Percentiles rank a stretch among this genome's conserved stretches.
Evolutionary conservation across 2,113 vertebrate genomes (phyloP).

Genomic region (Cryptotis parvus): DNA sequence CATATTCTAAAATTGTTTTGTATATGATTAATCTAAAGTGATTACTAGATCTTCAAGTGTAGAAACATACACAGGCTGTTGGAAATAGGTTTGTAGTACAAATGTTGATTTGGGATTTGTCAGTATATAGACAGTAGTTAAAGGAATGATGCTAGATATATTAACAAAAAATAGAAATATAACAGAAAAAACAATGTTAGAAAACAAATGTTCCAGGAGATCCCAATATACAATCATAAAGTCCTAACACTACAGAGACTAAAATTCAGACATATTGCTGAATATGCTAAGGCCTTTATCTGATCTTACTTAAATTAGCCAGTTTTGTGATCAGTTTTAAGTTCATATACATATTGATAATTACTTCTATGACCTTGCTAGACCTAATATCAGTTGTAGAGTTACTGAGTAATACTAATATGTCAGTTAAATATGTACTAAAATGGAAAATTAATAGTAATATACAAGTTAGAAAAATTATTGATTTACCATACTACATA

Average conservation of each 20-base stretch:
- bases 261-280: not conserved
- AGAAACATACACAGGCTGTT: not conserved
- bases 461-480: not conserved
- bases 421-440: not conserved
- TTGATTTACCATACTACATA: not conserved
- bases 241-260: not conserved
- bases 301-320: not conserved
- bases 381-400: not conserved
- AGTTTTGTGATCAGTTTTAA: not conserved
- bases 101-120: slow-evolving; percentile 34
- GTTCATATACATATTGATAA: not conserved
- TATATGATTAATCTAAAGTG: not conserved
- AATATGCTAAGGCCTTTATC: not conserved
- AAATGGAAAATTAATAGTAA: slow-evolving; percentile 47
- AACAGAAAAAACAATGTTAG: not conserved
- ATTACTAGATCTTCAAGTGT: not conserved
- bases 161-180: not conserved
- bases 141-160: not conserved
- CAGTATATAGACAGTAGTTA: not conserved
- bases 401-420: not conserved
- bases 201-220: not conserved
- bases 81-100: not conserved
- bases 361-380: not conserved
- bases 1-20: not conserved
- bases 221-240: not conserved